Percentiles rank a stretch among this genome's conserved stretches.
Conservation (phyloP, 2,113 vertebrate species). For the Rafetus swinhoei region DNA sequence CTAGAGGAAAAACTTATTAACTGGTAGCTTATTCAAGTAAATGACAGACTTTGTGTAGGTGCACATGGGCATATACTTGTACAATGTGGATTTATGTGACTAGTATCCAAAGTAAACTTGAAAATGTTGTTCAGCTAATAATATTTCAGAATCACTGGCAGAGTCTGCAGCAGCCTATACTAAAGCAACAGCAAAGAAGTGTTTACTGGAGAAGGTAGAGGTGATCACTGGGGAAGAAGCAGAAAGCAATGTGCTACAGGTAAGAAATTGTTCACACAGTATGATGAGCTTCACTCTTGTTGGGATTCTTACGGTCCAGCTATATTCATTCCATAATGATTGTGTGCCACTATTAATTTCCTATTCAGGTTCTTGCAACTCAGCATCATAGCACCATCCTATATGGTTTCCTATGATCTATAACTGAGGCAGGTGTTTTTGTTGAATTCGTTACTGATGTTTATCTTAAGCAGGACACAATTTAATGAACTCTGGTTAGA, state of each 20-base stretch:
- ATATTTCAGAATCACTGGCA: constrained; percentile 92
- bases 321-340: neutral
- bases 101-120: constrained; percentile 22
- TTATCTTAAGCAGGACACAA: neutral
- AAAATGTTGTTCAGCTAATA: constrained; percentile 79
- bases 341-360: neutral
- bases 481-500: neutral
- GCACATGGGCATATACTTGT: neutral
- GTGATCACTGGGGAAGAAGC: constrained; percentile 98
- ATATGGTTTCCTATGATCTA: neutral
- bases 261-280: constrained; percentile 30
- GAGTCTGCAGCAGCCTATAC: constrained; percentile 98
- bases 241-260: constrained; percentile 98
- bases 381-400: neutral
- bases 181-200: constrained; percentile 96
- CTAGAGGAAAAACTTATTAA: neutral
- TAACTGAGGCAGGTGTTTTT: neutral
- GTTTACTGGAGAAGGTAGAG: constrained; percentile 96
- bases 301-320: neutral
- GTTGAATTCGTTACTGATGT: neutral
- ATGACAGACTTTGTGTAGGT: neutral
- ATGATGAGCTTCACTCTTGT: neutral
- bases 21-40: neutral
- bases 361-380: neutral
- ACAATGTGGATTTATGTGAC: neutral